Base-by-base conservation (phyloP, 2,888 invertebrate genomes). In the Linhomoeus sp. region DNA sequence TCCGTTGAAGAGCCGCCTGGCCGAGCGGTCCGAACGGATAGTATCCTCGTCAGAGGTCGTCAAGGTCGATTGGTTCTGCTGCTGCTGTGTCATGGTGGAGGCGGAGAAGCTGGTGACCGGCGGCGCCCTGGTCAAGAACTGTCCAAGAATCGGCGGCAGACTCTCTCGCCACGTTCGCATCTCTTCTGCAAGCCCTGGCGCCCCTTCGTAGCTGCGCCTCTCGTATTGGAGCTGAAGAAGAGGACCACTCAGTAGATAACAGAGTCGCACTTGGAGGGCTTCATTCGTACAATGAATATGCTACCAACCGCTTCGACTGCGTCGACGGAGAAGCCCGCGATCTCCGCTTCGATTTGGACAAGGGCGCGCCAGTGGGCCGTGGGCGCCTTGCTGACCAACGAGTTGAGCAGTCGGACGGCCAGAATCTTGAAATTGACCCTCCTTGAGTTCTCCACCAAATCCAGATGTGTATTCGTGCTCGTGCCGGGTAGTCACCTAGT, bases 321-420 rank as follows among this genome's bases (percentile, higher is more conserved):
- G 19, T 47, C 43, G 9, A 36, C 33, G 2, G 51, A 53, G 45
- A 57, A 61, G 35, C 58, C 56, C 2, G 58, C 55, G 15, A 58
- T 45, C n/a, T 53, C 48, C 9, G 58, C 55, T 50, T 61, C 61
- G 22, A 52, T 49, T 45, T 58, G 56, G 2, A 55, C 53, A 1
- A 61, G 48, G 3, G 53, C 43, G 22, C 56, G 47, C 47, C 58
- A 57, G 23, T 52, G 49, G 1, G 48, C 43, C 7, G 53, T 54
- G n/a, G 59, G 59, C 9, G 61, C 57, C 37, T 47, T 52, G 1
- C 51, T 49, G 26, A 59, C 48, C n/a, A 61, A 43, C 33, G 56
- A 56, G 49, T 61, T 61, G 50, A 61, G 52, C 19, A 61, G 45
- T n/a, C 58, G 49, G 20, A 55, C 55, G n/a, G 61, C 57, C 17